These are phyloP conservation scores for Sclerurus mexicanus DNA, from an alignment of 2,113 vertebrate genomes.

Conservation along the genomic window DNA sequence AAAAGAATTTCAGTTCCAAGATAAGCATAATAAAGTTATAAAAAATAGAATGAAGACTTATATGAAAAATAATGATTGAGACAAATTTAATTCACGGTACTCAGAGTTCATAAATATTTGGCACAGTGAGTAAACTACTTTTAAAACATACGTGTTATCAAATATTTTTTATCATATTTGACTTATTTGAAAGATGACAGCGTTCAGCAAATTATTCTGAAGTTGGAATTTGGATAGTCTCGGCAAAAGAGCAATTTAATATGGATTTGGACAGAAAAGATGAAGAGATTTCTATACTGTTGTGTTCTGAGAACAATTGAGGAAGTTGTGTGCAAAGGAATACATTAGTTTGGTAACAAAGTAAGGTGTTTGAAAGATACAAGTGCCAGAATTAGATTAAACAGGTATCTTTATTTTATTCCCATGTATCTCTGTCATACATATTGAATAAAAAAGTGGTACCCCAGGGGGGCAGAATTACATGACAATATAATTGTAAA, in stretches of 20 bases:
- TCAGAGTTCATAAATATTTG: background rate
- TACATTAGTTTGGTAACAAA: background rate
- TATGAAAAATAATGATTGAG: background rate
- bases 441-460: background rate
- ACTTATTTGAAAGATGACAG: background rate
- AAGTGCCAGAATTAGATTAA: background rate
- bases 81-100: background rate
- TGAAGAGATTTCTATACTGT: background rate
- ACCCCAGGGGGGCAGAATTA: background rate
- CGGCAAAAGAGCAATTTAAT: background rate
- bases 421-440: background rate
- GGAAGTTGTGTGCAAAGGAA: background rate
- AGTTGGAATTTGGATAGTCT: background rate
- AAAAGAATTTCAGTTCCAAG: background rate
- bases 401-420: background rate
- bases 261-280: background rate
- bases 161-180: background rate
- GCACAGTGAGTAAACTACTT: background rate
- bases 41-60: background rate
- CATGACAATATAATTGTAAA: background rate
- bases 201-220: background rate
- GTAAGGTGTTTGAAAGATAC: background rate
- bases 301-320: background rate
- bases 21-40: background rate
- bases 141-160: background rate